phyloP scores from a whole-genome alignment of 2,797 vertebrate genomes.

The Brotula barbata region DNA sequence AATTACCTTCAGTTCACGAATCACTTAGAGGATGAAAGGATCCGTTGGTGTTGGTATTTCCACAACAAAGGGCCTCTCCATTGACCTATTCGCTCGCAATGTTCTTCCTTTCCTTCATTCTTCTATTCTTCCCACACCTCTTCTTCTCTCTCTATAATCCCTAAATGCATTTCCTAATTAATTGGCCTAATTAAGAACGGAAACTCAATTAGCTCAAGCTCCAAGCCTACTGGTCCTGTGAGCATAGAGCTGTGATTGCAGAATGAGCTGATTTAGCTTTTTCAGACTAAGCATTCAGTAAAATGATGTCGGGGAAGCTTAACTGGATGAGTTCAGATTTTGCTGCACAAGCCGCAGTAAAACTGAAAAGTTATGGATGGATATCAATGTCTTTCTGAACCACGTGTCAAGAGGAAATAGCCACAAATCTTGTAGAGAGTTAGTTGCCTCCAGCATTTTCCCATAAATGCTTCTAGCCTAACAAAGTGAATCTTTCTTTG shows the following conservation, averaged over 20 bases:
- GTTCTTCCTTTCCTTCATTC: constrained; percentile 29
- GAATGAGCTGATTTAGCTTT: constrained; percentile 42
- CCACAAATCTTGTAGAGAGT: constrained; percentile 22
- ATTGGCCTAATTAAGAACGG: constrained; percentile 74
- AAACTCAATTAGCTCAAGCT: constrained; percentile 68
- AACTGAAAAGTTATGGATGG: constrained; percentile 11
- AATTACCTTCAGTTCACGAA: constrained; percentile 50
- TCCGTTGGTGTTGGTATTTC: constrained; percentile 20
- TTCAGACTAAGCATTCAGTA: constrained; percentile 20
- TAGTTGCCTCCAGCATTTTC: background rate
- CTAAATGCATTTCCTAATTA: constrained; percentile 74
- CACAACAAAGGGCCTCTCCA: constrained; percentile 25
- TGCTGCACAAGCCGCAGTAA: constrained; percentile 5
- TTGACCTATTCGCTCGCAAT: constrained; percentile 49
- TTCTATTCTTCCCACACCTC: constrained; percentile 45
- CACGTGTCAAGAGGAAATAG: constrained; percentile 9
- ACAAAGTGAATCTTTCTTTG: constrained; percentile 6
- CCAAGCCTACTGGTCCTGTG: constrained; percentile 42
- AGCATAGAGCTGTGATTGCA: constrained; percentile 23
- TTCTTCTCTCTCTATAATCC: constrained; percentile 56
- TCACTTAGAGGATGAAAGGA: constrained; percentile 13
- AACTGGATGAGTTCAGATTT: constrained; percentile 33
- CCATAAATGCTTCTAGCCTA: background rate
- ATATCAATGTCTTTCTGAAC: constrained; percentile 11
- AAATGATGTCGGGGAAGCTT: constrained; percentile 7